Evolutionary conservation across 2,113 vertebrate genomes (phyloP).

Genomic region (Paratilapia polleni): DNA sequence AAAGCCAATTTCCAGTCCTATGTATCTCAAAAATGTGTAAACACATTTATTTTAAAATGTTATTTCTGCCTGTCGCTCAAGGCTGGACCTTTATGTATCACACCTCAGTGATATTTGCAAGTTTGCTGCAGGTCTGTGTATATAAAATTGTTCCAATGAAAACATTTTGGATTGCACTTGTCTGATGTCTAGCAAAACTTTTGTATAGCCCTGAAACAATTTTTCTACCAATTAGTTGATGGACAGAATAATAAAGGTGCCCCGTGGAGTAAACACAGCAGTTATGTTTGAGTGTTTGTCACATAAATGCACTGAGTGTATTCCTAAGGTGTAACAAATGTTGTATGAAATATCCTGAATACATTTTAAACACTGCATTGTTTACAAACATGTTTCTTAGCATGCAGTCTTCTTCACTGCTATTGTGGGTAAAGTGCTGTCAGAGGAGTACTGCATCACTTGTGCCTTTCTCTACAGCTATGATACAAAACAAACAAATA

Average conservation of each 20-base stretch:
- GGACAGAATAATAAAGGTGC: not conserved
- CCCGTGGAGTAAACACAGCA: not conserved
- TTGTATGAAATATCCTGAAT: not conserved
- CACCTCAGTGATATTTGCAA: not conserved
- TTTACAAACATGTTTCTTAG: not conserved
- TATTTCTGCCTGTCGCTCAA: conserved; percentile 1
- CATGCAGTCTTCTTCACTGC: not conserved
- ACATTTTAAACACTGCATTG: not conserved
- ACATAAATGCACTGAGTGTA: not conserved
- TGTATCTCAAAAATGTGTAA: not conserved
- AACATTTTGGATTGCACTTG: not conserved
- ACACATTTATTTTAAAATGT: conserved; percentile 27
- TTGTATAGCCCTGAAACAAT: not conserved
- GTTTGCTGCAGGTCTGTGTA: conserved; percentile 22
- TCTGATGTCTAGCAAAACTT: not conserved
- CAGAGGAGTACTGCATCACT: no score
- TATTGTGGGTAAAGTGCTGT: no score
- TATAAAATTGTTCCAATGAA: not conserved
- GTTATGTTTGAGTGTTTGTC: not conserved
- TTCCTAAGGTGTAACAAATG: not conserved
- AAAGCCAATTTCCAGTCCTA: not conserved
- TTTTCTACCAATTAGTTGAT: not conserved
- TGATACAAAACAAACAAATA: no score
- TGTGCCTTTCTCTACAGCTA: no score
- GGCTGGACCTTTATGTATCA: not conserved